Conservation (phyloP, 2,888 invertebrate species). For the Orgyia antiqua region DNA sequence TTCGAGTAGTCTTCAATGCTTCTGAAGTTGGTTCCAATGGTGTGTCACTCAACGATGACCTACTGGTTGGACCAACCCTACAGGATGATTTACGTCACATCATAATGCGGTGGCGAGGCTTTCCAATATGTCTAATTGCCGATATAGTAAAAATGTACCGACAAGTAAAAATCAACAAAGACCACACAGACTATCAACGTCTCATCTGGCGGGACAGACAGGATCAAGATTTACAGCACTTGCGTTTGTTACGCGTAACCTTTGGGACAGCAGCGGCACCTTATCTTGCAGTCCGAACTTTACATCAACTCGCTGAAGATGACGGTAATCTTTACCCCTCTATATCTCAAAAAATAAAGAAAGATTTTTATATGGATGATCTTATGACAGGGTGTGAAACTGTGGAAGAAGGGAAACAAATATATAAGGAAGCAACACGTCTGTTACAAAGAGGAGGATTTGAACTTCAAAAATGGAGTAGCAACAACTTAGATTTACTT, state of each 20-base stretch:
- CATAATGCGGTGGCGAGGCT: neutral
- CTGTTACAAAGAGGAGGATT: constrained; percentile 11
- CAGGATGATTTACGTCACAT: constrained; percentile 4
- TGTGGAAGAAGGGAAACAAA: constrained; percentile 3
- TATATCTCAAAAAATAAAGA: constrained; percentile 9
- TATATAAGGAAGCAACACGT: constrained; percentile 2
- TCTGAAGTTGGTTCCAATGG: neutral
- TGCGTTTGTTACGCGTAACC: constrained; percentile 9
- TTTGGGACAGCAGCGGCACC: constrained; percentile 18
- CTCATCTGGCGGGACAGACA: constrained; percentile 2
- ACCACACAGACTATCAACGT: constrained; percentile 5
- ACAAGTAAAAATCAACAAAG: neutral
- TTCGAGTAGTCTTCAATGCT: neutral
- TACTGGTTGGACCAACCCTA: constrained; percentile 3
- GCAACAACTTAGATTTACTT: neutral
- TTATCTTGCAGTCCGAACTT: constrained; percentile 12
- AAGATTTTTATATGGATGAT: too few species aligned
- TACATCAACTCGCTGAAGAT: constrained; percentile 13
- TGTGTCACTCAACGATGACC: constrained; percentile 6
- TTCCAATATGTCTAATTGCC: constrained; percentile 2
- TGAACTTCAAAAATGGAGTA: constrained; percentile 10
- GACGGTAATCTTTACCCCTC: constrained; percentile 6
- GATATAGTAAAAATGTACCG: constrained; percentile 2
- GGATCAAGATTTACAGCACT: neutral
- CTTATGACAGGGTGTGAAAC: constrained; percentile 10